These are phyloP conservation scores for Scaptomyza flava DNA, from an alignment of 2,888 invertebrate genomes.

Conservation along the genomic window DNA sequence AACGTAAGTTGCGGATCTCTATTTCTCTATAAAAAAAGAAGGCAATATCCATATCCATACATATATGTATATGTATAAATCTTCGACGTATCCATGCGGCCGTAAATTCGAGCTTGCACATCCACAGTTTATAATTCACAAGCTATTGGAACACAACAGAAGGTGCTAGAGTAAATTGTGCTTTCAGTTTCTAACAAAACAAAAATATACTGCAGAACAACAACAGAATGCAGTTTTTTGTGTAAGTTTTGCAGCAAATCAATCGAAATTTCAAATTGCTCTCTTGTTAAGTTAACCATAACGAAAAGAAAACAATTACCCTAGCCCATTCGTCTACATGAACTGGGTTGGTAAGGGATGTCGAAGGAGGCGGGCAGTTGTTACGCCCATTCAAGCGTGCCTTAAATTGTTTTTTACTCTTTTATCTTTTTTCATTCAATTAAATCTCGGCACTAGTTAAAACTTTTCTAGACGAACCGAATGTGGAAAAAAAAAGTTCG, in stretches of 20 bases:
- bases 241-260: constrained; percentile 48
- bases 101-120: constrained; percentile 19
- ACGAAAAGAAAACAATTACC: constrained; percentile 28
- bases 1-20: constrained; percentile 1
- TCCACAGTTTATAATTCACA: constrained; percentile 38
- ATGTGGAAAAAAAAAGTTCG: background rate
- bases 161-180: constrained; percentile 1
- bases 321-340: constrained; percentile 4
- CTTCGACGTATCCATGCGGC: background rate
- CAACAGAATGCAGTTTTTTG: constrained; percentile 64
- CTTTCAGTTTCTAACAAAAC: background rate
- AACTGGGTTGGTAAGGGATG: background rate
- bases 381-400: constrained; percentile 38
- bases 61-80: too few relatives aligned
- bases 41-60: constrained; percentile 14
- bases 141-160: constrained; percentile 11
- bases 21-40: constrained; percentile 28
- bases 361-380: background rate
- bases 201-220: background rate
- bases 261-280: constrained; percentile 7
- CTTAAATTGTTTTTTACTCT: constrained; percentile 46
- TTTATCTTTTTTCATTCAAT: constrained; percentile 56
- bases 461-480: constrained; percentile 2
- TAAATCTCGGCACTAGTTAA: constrained; percentile 20
- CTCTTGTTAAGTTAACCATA: constrained; percentile 35